Conservation (phyloP, 2,888 invertebrate species). For the Caenorhabditis uteleia region DNA sequence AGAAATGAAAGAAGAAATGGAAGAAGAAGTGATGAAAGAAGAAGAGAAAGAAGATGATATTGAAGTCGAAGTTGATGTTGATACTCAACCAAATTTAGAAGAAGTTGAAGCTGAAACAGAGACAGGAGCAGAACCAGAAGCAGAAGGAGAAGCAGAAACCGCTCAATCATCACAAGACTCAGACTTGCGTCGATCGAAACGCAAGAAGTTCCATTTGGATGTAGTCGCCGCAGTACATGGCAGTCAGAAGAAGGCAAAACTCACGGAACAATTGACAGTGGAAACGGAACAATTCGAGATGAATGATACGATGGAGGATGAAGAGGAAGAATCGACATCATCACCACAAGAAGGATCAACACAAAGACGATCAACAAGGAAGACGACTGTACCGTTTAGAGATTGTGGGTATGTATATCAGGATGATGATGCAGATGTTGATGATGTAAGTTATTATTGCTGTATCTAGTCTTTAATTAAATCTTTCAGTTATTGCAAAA, state of each 20-base stretch:
- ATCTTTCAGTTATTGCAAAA: slow-evolving; percentile 1
- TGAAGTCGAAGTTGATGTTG: slow-evolving; percentile 19
- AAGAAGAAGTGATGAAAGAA: neutral
- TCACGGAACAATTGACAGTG: slow-evolving; percentile 7
- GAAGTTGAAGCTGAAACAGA: neutral
- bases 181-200: slow-evolving; percentile 51
- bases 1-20: neutral
- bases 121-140: neutral
- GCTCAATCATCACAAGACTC: slow-evolving; percentile 6
- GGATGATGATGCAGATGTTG: slow-evolving; percentile 8
- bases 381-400: slow-evolving; percentile 12
- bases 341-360: slow-evolving; percentile 1
- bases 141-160: neutral
- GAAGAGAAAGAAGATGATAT: neutral
- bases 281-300: slow-evolving; percentile 3
- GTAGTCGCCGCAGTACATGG: slow-evolving; percentile 47
- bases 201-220: slow-evolving; percentile 57
- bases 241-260: no score
- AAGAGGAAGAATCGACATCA: neutral
- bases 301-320: neutral
- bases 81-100: no score
- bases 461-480: neutral
- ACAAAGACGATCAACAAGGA: slow-evolving; percentile 4
- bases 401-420: slow-evolving; percentile 7
- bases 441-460: slow-evolving; percentile 14